These are phyloP conservation scores for Phortica magna DNA, from an alignment of 2,888 invertebrate genomes.

Conservation along the genomic window DNA sequence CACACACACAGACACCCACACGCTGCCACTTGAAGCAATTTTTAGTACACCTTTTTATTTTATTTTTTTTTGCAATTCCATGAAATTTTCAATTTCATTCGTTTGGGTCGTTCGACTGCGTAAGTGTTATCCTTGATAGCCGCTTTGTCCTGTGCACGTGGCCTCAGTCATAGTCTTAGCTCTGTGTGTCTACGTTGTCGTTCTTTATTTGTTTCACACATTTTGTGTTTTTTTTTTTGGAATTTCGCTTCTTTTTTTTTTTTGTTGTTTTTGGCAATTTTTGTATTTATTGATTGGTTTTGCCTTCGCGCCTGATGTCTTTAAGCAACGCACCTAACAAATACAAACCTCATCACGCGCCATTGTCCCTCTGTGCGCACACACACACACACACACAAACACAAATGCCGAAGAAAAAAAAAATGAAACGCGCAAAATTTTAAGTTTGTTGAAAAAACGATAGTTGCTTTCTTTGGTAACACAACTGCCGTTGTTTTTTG, in stretches of 20 bases:
- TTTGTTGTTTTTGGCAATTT: slow-evolving; percentile 16
- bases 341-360: not conserved
- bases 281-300: slow-evolving; percentile 26
- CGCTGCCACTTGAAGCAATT: too few species aligned
- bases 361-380: not conserved
- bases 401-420: not conserved
- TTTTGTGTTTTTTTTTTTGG: slow-evolving; percentile 1
- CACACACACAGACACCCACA: not conserved
- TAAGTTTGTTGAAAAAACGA: slow-evolving; percentile 17
- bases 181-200: not conserved
- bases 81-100: slow-evolving; percentile 25
- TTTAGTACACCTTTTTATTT: not conserved
- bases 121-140: slow-evolving; percentile 32
- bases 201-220: not conserved
- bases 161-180: not conserved
- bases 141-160: not conserved
- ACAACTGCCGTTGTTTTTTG: not conserved
- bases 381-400: not conserved
- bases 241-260: not conserved
- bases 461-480: slow-evolving; percentile 1
- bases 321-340: not conserved
- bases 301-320: not conserved
- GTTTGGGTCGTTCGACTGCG: slow-evolving; percentile 16
- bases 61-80: slow-evolving; percentile 24
- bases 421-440: not conserved